A percentile compares a stretch with the other conserved stretches of the same genome.
phyloP scores from a whole-genome alignment of 1,140 invertebrate genomes.

The Drosophila sp. region DNA sequence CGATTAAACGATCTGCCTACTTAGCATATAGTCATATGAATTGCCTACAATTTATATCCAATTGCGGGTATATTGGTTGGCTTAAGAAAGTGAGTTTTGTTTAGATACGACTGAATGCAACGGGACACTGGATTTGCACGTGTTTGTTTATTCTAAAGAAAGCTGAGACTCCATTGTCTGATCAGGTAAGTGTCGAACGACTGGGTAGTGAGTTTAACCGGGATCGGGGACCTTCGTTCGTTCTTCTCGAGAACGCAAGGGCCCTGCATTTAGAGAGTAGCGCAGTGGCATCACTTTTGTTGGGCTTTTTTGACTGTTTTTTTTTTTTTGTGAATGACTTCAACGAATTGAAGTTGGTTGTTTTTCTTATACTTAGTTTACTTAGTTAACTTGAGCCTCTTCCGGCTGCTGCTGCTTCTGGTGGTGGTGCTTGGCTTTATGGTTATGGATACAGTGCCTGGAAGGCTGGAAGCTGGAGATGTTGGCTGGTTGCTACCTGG shows the following conservation, averaged over 20 bases:
- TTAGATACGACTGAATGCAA: not conserved
- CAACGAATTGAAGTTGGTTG: slow-evolving; percentile 38
- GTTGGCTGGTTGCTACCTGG: slow-evolving; percentile 10
- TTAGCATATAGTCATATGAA: too few species aligned
- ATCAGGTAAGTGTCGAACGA: too few species aligned
- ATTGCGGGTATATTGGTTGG: too few species aligned
- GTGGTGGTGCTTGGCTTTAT: slow-evolving; percentile 51
- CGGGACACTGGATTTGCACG: too few species aligned
- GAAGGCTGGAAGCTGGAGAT: slow-evolving; percentile 2
- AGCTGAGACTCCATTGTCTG: too few species aligned
- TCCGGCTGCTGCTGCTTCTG: slow-evolving; percentile 48
- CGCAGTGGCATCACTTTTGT: slow-evolving; percentile 31
- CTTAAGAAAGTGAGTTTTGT: not conserved
- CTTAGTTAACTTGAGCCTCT: slow-evolving; percentile 65
- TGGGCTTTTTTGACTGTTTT: not conserved
- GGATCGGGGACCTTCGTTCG: too few species aligned
- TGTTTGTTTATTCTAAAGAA: too few species aligned
- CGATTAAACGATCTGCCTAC: too few species aligned
- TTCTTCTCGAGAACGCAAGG: not conserved
- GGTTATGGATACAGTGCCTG: slow-evolving; percentile 68
- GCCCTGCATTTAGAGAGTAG: slow-evolving; percentile 28
- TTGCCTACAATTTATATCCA: too few species aligned
- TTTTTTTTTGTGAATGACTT: slow-evolving; percentile 69
- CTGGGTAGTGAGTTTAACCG: too few species aligned
- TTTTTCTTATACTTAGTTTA: slow-evolving; percentile 64